phyloP scores from a whole-genome alignment of 1,140 invertebrate genomes.

The Heterodera carotae region DNA sequence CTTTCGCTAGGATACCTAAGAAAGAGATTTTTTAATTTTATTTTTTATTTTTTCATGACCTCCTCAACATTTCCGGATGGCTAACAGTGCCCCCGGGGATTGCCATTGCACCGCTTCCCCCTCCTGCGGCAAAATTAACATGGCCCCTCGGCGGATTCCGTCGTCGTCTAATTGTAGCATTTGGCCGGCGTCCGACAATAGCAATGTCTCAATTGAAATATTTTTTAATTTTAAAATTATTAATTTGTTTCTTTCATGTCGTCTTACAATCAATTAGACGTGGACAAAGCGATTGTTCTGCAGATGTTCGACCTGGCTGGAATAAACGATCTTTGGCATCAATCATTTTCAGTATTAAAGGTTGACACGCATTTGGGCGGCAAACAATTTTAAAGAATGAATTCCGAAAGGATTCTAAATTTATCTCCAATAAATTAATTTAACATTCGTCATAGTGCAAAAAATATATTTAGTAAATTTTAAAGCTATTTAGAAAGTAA shows the following conservation, averaged over 20 bases:
- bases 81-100: slow-evolving; percentile 66
- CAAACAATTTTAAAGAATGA: too few species aligned
- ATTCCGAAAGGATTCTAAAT: too few species aligned
- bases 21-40: neutral
- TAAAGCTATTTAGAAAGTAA: too few species aligned
- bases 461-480: too few species aligned
- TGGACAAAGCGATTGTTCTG: slow-evolving; percentile 20
- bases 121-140: neutral
- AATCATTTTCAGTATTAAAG: slow-evolving; percentile 13
- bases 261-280: slow-evolving; percentile 26
- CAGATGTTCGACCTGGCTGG: slow-evolving; percentile 19
- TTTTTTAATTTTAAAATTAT: neutral
- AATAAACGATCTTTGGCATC: slow-evolving; percentile 11
- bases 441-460: too few species aligned
- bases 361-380: too few species aligned
- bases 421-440: too few species aligned
- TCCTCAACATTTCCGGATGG: slow-evolving; percentile 83
- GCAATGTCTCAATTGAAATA: slow-evolving; percentile 71
- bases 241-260: neutral
- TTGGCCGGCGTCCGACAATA: slow-evolving; percentile 84
- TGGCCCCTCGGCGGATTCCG: slow-evolving; percentile 67
- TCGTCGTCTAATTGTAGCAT: slow-evolving; percentile 27
- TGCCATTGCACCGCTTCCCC: slow-evolving; percentile 8
- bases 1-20: slow-evolving; percentile 86
- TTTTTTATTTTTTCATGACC: slow-evolving; percentile 64